Conservation (phyloP, 1,140 invertebrate species). For the Euura saliciscinereae region DNA sequence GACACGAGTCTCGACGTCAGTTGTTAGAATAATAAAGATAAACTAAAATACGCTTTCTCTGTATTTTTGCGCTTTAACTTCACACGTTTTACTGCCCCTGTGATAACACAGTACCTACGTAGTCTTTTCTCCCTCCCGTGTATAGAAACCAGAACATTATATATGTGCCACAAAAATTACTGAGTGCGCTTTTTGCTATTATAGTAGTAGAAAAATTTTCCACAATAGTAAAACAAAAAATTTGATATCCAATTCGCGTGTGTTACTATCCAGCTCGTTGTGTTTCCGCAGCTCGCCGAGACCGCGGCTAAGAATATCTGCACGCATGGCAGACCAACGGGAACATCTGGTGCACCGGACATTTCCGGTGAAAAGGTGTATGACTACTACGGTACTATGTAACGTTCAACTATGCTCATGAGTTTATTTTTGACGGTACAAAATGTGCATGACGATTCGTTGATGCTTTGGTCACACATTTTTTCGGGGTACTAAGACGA, state of each 20-base stretch:
- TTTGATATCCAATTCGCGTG: neutral
- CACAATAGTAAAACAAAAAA: no score
- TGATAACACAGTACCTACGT: neutral
- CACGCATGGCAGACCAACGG: neutral
- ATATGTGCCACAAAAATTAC: no score
- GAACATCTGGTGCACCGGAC: slow-evolving; percentile 6
- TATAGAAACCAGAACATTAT: neutral
- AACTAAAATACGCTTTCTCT: neutral
- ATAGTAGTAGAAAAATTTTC: no score
- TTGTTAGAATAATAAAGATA: neutral
- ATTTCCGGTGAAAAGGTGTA: neutral
- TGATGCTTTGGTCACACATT: no score
- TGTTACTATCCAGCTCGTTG: neutral
- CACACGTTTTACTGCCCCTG: neutral
- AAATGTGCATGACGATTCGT: no score
- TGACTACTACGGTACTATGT: neutral
- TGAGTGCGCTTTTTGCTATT: no score
- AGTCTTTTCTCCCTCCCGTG: no score
- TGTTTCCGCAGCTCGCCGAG: neutral
- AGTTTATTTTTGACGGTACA: no score
- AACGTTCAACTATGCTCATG: neutral
- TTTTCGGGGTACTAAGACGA: no score
- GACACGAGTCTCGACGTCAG: neutral
- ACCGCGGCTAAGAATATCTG: neutral
- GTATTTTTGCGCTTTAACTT: neutral